A percentile compares a stretch with the other conserved stretches of the same genome.
Evolutionary conservation across 2,888 invertebrate genomes (phyloP).

Genomic region (Muscina levida): DNA sequence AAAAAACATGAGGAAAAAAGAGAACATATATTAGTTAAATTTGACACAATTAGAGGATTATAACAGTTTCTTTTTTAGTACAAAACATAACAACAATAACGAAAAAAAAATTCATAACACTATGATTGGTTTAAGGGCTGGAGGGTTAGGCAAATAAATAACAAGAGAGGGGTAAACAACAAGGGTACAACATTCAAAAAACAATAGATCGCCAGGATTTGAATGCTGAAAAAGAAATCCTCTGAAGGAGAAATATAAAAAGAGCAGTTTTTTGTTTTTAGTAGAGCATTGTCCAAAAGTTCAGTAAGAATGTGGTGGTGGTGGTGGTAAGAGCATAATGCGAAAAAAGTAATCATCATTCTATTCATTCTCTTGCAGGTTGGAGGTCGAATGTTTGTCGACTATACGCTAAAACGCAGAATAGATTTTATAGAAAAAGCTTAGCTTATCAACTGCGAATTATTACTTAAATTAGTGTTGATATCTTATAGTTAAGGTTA

Average conservation of each 20-base stretch:
- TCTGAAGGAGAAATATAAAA: not conserved
- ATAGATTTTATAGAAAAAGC: too few relatives aligned
- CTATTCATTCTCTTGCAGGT: slow-evolving; percentile 21
- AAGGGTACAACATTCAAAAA: slow-evolving; percentile 53
- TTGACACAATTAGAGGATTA: slow-evolving; percentile 48
- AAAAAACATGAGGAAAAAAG: slow-evolving; percentile 68
- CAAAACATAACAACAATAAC: slow-evolving; percentile 1
- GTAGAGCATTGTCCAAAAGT: slow-evolving; percentile 45
- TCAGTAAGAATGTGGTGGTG: not conserved
- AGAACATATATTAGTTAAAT: slow-evolving; percentile 69
- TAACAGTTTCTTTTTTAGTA: too few relatives aligned
- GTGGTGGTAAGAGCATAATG: too few relatives aligned
- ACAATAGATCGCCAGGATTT: slow-evolving; percentile 17
- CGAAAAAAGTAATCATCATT: slow-evolving; percentile 23
- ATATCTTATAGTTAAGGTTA: too few relatives aligned
- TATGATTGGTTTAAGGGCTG: not conserved
- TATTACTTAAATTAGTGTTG: too few relatives aligned
- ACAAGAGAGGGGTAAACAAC: slow-evolving; percentile 29
- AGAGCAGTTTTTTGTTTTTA: slow-evolving; percentile 36
- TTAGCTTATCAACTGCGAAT: too few relatives aligned
- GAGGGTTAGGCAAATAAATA: too few relatives aligned
- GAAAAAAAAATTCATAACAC: slow-evolving; percentile 13
- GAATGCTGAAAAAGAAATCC: not conserved
- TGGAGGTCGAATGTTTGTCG: too few relatives aligned
- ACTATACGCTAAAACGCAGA: too few relatives aligned